Percentiles rank a stretch among this genome's conserved stretches.
Evolutionary conservation across 2,113 vertebrate species (phyloP).

Genomic region (Colossoma macropomum): DNA sequence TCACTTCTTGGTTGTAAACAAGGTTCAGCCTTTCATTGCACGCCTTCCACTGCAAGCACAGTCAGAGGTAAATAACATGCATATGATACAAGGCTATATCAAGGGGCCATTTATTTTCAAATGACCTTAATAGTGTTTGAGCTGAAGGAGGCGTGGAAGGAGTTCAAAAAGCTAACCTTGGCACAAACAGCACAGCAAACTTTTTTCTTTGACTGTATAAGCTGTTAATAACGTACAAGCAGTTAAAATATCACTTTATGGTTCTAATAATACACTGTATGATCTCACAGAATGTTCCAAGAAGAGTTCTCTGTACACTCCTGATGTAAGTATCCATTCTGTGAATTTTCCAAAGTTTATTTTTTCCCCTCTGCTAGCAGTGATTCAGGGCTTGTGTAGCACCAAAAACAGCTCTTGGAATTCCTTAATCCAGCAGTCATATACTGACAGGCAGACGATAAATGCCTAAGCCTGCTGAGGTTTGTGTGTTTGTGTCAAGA

Average conservation of each 20-base stretch:
- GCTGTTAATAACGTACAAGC: neutral
- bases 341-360: neutral
- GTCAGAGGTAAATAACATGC: slow-evolving; percentile 11
- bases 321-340: neutral
- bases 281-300: neutral
- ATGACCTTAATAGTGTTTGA: neutral
- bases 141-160: neutral
- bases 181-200: slow-evolving; percentile 3
- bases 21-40: neutral
- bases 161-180: neutral
- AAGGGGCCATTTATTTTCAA: neutral
- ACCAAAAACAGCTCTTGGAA: neutral
- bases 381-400: neutral
- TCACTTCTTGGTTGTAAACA: slow-evolving; percentile 25
- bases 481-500: neutral
- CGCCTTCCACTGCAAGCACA: neutral
- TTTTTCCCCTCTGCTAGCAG: neutral
- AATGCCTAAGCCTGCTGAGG: neutral
- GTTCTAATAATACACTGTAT: neutral
- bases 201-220: neutral
- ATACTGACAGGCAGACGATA: neutral
- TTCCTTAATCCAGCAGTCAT: slow-evolving; percentile 7
- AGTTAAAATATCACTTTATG: neutral
- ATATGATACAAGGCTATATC: neutral
- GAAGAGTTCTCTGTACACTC: neutral